Evolutionary conservation across 37 sponge, comb jelly and placozoan species (phyloP).

Genomic region (Halisarca cf. caerulea): DNA sequence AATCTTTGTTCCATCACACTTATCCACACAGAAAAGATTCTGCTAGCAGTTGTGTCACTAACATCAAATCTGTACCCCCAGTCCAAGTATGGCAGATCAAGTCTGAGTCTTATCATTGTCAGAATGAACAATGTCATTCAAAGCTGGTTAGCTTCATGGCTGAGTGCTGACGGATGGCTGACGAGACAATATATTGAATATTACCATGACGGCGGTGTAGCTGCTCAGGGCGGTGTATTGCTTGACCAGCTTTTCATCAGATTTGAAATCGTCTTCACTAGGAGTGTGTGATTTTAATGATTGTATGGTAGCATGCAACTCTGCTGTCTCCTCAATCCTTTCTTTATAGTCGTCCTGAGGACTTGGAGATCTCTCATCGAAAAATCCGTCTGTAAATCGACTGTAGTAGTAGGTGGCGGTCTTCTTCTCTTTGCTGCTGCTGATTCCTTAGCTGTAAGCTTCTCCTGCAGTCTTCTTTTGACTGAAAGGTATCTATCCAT

Average conservation of each 20-base stretch:
- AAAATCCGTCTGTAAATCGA: constrained; percentile 43
- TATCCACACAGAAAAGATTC: constrained; percentile 23
- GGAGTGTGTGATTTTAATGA: constrained; percentile 32
- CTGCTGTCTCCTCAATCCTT: constrained; percentile 1
- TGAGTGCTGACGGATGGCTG: too few relatives aligned
- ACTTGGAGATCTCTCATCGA: constrained; percentile 11
- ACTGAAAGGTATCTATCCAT: background rate
- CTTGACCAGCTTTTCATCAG: constrained; percentile 15
- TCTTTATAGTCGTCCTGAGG: constrained; percentile 34
- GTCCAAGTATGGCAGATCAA: constrained; percentile 12
- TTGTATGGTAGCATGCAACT: background rate
- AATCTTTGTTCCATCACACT: constrained; percentile 10
- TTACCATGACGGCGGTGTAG: constrained; percentile 35
- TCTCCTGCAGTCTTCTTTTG: constrained; percentile 14
- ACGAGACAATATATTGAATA: constrained; percentile 38
- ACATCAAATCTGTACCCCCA: constrained; percentile 27
- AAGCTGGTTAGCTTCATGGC: too few relatives aligned
- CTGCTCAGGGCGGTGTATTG: constrained; percentile 45
- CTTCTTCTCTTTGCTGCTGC: too few relatives aligned
- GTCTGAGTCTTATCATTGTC: constrained; percentile 15
- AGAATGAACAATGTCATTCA: too few relatives aligned
- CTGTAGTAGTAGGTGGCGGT: too few relatives aligned
- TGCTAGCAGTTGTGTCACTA: constrained; percentile 3
- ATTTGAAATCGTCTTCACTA: constrained; percentile 8
- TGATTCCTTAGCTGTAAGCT: too few relatives aligned